Percentiles rank a stretch among this genome's conserved stretches.
Conservation (phyloP, 1,140 invertebrate genomes). For the Euwallacea fornicatus region DNA sequence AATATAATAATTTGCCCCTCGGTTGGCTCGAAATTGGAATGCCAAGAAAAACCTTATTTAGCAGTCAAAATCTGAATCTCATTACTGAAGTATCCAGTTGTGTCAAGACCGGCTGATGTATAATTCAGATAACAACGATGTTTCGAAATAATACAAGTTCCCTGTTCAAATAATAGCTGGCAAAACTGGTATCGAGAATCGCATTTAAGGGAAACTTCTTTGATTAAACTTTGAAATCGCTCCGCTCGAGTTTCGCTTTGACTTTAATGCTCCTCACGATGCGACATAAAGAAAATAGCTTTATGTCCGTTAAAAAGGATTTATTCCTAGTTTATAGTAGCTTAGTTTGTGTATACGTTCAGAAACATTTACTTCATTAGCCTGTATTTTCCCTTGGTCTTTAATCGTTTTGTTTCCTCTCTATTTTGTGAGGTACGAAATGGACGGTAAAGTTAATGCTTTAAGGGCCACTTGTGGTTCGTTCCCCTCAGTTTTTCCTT, state of each 20-base stretch:
- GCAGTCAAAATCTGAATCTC: too few species aligned
- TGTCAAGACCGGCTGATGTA: background rate
- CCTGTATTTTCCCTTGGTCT: background rate
- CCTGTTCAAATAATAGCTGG: slow-evolving; percentile 2
- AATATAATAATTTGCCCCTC: too few species aligned
- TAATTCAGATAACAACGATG: slow-evolving; percentile 5
- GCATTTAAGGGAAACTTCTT: slow-evolving; percentile 6
- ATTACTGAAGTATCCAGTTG: background rate
- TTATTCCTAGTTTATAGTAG: background rate
- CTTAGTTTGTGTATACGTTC: background rate
- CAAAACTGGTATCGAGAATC: slow-evolving; percentile 5
- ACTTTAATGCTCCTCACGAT: slow-evolving; percentile 4
- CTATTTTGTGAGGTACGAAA: too few species aligned
- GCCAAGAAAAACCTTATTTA: too few species aligned
- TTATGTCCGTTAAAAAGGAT: slow-evolving; percentile 5
- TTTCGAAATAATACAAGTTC: slow-evolving; percentile 3
- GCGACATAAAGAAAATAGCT: slow-evolving; percentile 6
- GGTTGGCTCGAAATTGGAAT: too few species aligned
- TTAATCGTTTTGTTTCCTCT: too few species aligned
- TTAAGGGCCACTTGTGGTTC: too few species aligned
- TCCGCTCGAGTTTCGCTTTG: slow-evolving; percentile 1
- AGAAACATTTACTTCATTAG: background rate
- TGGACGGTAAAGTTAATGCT: too few species aligned
- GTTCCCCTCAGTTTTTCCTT: too few species aligned
- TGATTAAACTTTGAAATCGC: slow-evolving; percentile 7